Evolutionary conservation across 1,140 invertebrate species (phyloP), one percentile per base, ranked within the genome.

Genomic region (Cyclina sinensis): DNA sequence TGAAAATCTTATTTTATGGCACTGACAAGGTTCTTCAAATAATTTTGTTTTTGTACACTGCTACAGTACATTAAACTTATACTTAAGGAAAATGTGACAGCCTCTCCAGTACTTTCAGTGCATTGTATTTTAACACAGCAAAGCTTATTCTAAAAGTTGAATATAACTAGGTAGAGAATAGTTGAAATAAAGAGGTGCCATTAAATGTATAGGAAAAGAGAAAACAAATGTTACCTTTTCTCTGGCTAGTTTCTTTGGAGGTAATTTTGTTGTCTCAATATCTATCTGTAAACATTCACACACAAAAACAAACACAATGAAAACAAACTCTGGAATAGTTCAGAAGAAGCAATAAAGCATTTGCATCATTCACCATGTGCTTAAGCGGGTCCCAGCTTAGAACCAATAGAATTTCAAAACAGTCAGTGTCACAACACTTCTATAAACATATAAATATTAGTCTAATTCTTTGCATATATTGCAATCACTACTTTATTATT

Each of bases 191-290:
- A 57, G 11, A n/a, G 30, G 18, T 37, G 37, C 39, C 16, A 5
- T 39, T 73, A 73, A 39, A 24, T 39, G 21, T 74, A 59, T 5
- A 2, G 70, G 70, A 48, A 48, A 48, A 27, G 37, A 70, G 21
- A 21, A 65, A 21, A 59, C 54, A 73, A 73, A 73, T 43, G 12
- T 86, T 86, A 86, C 84, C 84, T 86, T 86, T 51, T 86, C 84
- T 37, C 70, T 37, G 1, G 57, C 48, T 21, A 86, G 70, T 51
- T 86, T 86, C 65, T 68, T 86, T 35, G 84, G 84, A 78, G 84
- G 84, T 86, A 86, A 86, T 78, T 86, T 86, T 86, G 84, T 78
- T 59, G 73, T 78, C 57, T 86, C 84, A 32, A 86, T 78, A 86
- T 86, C 84, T 70, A 86, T 86, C 84, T 86, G 84, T 78, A 86